Conservation (phyloP, 2,888 invertebrate genomes). For the Acronicta leporina region DNA sequence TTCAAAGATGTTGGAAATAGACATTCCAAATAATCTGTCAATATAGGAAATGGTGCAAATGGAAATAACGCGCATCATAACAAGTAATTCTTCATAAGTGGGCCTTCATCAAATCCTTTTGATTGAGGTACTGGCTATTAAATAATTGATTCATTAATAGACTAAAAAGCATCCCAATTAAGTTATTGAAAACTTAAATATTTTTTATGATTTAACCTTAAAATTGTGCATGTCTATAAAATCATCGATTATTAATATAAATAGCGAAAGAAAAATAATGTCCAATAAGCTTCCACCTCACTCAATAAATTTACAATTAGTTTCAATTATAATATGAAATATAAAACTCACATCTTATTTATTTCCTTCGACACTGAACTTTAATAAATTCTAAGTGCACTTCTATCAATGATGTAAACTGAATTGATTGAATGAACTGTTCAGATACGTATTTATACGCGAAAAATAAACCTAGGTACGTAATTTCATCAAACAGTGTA, state of each 20-base stretch:
- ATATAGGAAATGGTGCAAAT: too few species aligned
- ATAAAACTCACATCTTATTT: constrained; percentile 42
- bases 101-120: too few species aligned
- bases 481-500: constrained; percentile 44
- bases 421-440: constrained; percentile 49
- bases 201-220: neutral
- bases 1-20: too few species aligned
- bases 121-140: constrained; percentile 15
- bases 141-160: constrained; percentile 13
- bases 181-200: too few species aligned
- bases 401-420: constrained; percentile 49
- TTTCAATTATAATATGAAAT: constrained; percentile 46
- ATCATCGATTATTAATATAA: neutral
- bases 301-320: constrained; percentile 40
- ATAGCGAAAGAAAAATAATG: constrained; percentile 12
- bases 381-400: constrained; percentile 47
- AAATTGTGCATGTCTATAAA: constrained; percentile 3
- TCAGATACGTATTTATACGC: constrained; percentile 49
- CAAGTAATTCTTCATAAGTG: too few species aligned
- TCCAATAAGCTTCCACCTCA: constrained; percentile 24
- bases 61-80: too few species aligned
- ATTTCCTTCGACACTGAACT: constrained; percentile 40
- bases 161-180: constrained; percentile 10
- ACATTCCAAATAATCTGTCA: too few species aligned
- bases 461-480: constrained; percentile 32